Evolutionary conservation across 37 sponge, comb jelly and placozoan species (phyloP), one percentile per base, ranked within the genome.

Genomic region (Ianthella basta): DNA sequence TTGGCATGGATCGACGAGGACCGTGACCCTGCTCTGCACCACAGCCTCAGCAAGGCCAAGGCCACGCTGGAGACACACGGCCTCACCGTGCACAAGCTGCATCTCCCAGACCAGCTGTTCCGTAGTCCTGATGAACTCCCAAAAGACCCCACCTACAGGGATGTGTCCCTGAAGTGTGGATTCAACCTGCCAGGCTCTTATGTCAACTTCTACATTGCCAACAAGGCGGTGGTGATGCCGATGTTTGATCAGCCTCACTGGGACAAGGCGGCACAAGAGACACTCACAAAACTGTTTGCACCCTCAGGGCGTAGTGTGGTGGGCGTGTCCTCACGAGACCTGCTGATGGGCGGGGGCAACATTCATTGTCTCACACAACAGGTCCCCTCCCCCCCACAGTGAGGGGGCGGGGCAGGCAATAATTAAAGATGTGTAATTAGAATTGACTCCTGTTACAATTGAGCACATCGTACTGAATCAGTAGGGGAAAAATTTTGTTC

Each of bases 141-240:
- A 0, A 6, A 6, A 10, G 24, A n/a, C 10, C 27, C 27, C 27
- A 63, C 4, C 24, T 27, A n/a, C 24, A 2, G 50, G 3, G 50
- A 44, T 3, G 50, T 8, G 6, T 8, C 3, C 27, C 64, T 29
- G 27, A 29, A n/a, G 24, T 4, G 27, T 10, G 8, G 8, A 8
- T 8, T 8, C 50, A 44, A 27, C 15, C 15, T 15, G 18, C 19
- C 35, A 36, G 82, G 41, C 1, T 81, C 82, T 18, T 81, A 81
- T 27, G 82, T 81, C 60, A 81, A 81, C 38, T 81, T 81, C 82
- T 81, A 81, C 63, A 59, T 81, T 30, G 36, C 82, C 19, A 81
- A 81, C 39, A 60, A 8, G 23, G 36, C 60, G n/a, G 63, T 81
- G 63, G 39, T 81, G 20, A 60, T 81, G 19, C 82, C 82, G 8